A percentile compares a stretch with the other conserved stretches of the same genome.
Conservation (phyloP, 1,140 invertebrate genomes). For the Drosophila guanche region DNA sequence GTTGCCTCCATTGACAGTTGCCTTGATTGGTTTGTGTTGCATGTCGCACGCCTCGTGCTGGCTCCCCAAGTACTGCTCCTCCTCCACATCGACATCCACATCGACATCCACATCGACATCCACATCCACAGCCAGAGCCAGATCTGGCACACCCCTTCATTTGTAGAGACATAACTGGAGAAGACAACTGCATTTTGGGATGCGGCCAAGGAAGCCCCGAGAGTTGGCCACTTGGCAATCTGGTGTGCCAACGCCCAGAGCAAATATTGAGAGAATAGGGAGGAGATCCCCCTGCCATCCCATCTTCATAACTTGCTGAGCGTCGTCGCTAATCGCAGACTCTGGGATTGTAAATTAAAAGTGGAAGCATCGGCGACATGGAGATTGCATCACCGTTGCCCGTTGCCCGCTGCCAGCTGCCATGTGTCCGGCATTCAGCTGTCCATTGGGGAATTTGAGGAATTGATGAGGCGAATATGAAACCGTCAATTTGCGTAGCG, state of each 20-base stretch:
- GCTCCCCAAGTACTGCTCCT: slow-evolving; percentile 7
- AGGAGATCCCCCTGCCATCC: slow-evolving; percentile 5
- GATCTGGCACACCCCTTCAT: slow-evolving; percentile 53
- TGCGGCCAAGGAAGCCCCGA: slow-evolving; percentile 34
- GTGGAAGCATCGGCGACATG: slow-evolving; percentile 24
- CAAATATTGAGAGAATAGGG: slow-evolving; percentile 51
- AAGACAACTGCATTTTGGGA: slow-evolving; percentile 70
- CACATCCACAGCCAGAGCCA: slow-evolving; percentile 14
- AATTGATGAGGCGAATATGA: slow-evolving; percentile 42
- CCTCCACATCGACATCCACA: slow-evolving; percentile 17
- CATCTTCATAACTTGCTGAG: slow-evolving; percentile 51
- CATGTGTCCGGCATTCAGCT: slow-evolving; percentile 50
- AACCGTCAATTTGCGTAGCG: slow-evolving; percentile 60
- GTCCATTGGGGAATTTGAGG: background rate
- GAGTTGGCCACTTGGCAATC: slow-evolving; percentile 40
- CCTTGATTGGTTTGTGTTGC: slow-evolving; percentile 73
- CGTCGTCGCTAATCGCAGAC: slow-evolving; percentile 61
- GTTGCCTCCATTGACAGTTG: slow-evolving; percentile 72
- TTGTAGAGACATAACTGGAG: slow-evolving; percentile 20
- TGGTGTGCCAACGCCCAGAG: slow-evolving; percentile 62
- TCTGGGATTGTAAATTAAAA: slow-evolving; percentile 56
- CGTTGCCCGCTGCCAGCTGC: slow-evolving; percentile 56
- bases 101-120: slow-evolving; percentile 14
- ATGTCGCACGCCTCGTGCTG: slow-evolving; percentile 58
- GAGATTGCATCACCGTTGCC: slow-evolving; percentile 60